Evolutionary conservation across 2,113 vertebrate species (phyloP), one percentile per base, ranked within the genome.

Genomic region (Circaetus cinerascens): DNA sequence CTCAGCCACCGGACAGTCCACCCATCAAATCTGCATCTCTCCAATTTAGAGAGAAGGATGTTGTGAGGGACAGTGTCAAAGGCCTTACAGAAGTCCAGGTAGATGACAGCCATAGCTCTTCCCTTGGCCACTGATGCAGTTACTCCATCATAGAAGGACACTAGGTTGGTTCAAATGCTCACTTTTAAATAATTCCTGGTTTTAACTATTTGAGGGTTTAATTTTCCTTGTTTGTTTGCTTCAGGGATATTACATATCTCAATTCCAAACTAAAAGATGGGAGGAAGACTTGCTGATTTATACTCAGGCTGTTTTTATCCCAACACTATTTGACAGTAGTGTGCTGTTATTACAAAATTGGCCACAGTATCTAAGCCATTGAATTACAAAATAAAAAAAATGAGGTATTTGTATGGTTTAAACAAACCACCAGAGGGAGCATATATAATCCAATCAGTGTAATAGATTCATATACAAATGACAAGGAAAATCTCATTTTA

Each of bases 371-470:
- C 40, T 72, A 50, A 81, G 38, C 18, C 55, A 77, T 25, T 86
- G 55, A 91, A 88, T 67, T 57, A 59, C 14, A 90, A 82, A 80
- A 55, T 74, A 5, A 13, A 68, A 46, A 34, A 75, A 75, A 34
- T 14, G 8, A 92, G 8, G 1, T 38, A 86, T 75, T 88, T 90
- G 15, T 81, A 40, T 74, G 72, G 43, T 89, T 92, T 95, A 86
- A 92, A 36, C 77, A 87, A 84, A 78, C 95, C 95, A 96, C 82
- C 79, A 96, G 95, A 95, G 92, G 88, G 92, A 96, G 95, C 46
- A 41, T 95, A 75, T 56, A 80, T 94, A 97, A 96, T 86, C 88
- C 64, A 84, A 87, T 95, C 72, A 81, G 6, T 64, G 59, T 92
- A 75, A 93, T 84, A 74, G 38, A 68, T 88, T 81, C 43, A 68